Percentiles rank a stretch among this genome's conserved stretches.
Evolutionary conservation across 1,140 invertebrate species (phyloP).

Genomic region (Aplysia californica): DNA sequence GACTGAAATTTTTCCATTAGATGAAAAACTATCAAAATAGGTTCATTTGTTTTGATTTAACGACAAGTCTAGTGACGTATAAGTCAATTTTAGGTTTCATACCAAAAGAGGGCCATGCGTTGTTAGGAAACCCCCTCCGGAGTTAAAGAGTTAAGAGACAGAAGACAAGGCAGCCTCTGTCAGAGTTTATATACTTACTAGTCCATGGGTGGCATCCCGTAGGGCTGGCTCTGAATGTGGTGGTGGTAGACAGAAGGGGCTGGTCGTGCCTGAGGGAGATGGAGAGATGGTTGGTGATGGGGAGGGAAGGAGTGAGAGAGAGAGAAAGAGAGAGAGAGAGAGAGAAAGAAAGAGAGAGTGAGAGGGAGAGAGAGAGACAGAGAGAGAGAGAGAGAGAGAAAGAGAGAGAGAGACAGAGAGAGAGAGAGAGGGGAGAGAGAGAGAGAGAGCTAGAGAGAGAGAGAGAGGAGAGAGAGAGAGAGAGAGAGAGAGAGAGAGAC

Average conservation of each 20-base stretch:
- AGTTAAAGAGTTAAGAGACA: neutral
- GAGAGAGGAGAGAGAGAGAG: no score
- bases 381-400: neutral
- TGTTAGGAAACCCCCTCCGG: no score
- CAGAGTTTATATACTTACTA: constrained; percentile 39
- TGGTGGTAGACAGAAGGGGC: constrained; percentile 45
- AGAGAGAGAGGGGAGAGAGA: neutral
- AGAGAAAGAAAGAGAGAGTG: no score
- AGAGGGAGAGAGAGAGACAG: no score
- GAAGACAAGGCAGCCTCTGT: no score
- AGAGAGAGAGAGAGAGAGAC: no score
- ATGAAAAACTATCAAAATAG: neutral
- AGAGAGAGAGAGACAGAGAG: neutral
- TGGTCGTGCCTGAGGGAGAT: constrained; percentile 1
- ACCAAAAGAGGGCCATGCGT: no score
- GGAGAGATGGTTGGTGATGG: neutral
- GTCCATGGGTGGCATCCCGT: constrained; percentile 48
- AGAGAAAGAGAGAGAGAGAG: no score
- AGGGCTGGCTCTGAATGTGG: constrained; percentile 41
- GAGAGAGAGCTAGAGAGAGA: no score
- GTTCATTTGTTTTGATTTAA: no score
- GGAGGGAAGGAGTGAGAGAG: neutral
- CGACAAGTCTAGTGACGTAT: neutral
- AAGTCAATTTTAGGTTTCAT: neutral
- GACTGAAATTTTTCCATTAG: no score